A percentile compares a stretch with the other conserved stretches of the same genome.
phyloP scores from a whole-genome alignment of 1,140 invertebrate genomes.

The Thaumatotibia leucotreta region DNA sequence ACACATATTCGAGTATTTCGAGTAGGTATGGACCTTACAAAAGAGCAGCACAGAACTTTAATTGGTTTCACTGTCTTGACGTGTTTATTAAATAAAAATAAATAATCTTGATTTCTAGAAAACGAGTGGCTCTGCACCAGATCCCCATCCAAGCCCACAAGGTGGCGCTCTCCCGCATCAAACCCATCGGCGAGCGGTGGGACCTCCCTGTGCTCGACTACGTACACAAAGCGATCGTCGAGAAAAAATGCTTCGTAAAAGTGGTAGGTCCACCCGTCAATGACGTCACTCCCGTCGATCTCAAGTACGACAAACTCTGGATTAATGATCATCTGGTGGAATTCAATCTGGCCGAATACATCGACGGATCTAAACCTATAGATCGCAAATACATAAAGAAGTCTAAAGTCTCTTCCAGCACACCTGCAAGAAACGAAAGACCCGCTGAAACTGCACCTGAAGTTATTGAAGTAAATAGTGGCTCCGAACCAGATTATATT shows the following conservation, averaged over 20 bases:
- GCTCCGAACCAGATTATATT: constrained; percentile 6
- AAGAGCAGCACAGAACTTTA: too few species aligned
- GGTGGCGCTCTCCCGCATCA: constrained; percentile 47
- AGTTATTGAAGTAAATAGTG: neutral
- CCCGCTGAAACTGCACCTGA: neutral
- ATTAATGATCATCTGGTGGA: constrained; percentile 9
- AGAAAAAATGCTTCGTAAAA: constrained; percentile 14
- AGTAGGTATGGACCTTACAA: too few species aligned
- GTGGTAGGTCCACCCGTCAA: neutral
- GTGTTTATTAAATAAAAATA: too few species aligned
- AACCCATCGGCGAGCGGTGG: constrained; percentile 30
- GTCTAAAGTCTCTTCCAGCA: neutral
- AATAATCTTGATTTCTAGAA: constrained; percentile 32
- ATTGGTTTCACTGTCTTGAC: too few species aligned
- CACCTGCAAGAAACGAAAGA: neutral
- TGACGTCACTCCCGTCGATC: neutral
- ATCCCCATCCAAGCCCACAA: constrained; percentile 70
- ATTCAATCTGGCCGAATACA: constrained; percentile 11
- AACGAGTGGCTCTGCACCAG: constrained; percentile 69
- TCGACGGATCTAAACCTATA: neutral
- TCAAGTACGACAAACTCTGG: constrained; percentile 14
- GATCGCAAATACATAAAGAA: neutral
- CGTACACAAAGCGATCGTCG: constrained; percentile 12
- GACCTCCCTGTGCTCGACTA: constrained; percentile 3
- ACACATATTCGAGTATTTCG: too few species aligned